Evolutionary conservation across 2,113 vertebrate genomes (phyloP).

Genomic region (Notothenia rossii): DNA sequence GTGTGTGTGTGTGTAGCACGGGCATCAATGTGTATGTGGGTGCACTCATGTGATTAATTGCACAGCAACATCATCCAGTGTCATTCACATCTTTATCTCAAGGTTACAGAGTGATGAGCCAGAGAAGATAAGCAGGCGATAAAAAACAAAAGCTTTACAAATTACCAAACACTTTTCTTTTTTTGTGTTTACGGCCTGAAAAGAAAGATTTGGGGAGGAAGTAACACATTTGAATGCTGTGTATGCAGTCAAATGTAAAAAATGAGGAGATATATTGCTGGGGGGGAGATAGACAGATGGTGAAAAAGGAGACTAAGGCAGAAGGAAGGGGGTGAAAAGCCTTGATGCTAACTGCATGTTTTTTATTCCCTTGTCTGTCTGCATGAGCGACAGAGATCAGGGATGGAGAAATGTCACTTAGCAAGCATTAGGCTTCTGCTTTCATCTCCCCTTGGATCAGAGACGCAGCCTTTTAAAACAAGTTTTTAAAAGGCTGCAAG

Average conservation of each 20-base stretch:
- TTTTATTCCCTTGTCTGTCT: conserved; percentile 63
- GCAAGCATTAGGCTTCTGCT: conserved; percentile 69
- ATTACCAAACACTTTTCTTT: conserved; percentile 46
- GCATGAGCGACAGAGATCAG: conserved; percentile 72
- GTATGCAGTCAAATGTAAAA: conserved; percentile 58
- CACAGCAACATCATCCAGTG: conserved; percentile 59
- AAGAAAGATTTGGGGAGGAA: conserved; percentile 32
- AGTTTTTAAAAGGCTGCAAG: conserved; percentile 67
- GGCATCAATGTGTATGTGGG: neutral
- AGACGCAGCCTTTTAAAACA: conserved; percentile 60
- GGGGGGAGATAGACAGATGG: conserved; percentile 18
- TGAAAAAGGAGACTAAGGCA: conserved; percentile 21
- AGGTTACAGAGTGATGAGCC: conserved; percentile 77
- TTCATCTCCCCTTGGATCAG: conserved; percentile 73
- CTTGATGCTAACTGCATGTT: conserved; percentile 50
- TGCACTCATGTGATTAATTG: conserved; percentile 70
- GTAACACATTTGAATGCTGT: conserved; percentile 33
- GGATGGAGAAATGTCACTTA: conserved; percentile 79
- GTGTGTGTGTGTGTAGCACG: neutral
- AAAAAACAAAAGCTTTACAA: conserved; percentile 64
- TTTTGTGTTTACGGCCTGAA: conserved; percentile 26
- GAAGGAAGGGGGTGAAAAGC: conserved; percentile 40
- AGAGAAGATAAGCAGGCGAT: conserved; percentile 59
- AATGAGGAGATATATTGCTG: conserved; percentile 21
- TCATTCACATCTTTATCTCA: conserved; percentile 77